Conservation (phyloP, 2,113 vertebrate species). For the Coryphaenoides rupestris region DNA sequence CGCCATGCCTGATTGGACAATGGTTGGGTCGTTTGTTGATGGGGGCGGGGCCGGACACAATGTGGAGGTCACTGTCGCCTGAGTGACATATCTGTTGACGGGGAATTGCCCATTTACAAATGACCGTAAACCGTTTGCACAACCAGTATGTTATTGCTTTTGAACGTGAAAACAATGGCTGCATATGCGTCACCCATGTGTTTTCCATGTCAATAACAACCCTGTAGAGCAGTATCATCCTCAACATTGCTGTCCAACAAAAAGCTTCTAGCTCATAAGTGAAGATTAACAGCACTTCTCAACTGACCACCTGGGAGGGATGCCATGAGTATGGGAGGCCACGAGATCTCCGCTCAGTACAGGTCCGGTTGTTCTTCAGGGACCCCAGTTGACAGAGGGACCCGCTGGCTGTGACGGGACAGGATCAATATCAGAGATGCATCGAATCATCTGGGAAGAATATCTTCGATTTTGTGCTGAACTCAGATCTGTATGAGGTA, state of each 20-base stretch:
- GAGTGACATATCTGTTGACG: neutral
- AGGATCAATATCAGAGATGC: neutral
- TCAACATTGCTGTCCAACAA: neutral
- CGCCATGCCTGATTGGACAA: neutral
- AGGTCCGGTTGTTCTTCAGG: neutral
- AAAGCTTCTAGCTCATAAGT: too few relatives aligned
- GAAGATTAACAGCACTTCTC: neutral
- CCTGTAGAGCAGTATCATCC: neutral
- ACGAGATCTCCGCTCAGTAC: neutral
- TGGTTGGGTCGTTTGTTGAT: neutral
- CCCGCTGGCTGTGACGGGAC: neutral
- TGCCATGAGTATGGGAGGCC: neutral
- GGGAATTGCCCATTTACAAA: neutral
- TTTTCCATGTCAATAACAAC: too few relatives aligned
- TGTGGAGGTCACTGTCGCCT: constrained; percentile 13
- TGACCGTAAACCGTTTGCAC: too few relatives aligned
- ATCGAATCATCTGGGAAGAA: too few relatives aligned
- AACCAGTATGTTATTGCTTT: too few relatives aligned
- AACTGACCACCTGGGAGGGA: neutral
- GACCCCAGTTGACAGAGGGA: constrained; percentile 3
- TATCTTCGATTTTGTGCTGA: too few relatives aligned
- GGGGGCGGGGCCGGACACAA: constrained; percentile 11
- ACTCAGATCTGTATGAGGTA: too few relatives aligned
- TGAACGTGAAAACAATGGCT: too few relatives aligned
- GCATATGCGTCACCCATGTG: too few relatives aligned